Evolutionary conservation across 1,140 invertebrate species (phyloP).

Genomic region (Trichomalopsis sarcophagae): DNA sequence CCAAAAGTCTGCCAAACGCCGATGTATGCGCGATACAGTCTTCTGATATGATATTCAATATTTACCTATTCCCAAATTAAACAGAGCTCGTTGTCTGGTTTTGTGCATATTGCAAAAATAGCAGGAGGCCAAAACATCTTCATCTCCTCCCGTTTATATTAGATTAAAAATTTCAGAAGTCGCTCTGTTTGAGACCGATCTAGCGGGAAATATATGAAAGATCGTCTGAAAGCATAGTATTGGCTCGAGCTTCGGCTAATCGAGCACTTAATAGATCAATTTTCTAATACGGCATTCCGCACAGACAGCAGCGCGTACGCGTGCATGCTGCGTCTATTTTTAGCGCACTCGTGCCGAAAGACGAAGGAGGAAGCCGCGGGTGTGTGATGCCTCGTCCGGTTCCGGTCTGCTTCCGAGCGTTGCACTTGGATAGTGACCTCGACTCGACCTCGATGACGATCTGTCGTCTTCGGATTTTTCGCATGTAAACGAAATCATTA

Average conservation of each 20-base stretch:
- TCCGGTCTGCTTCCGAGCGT: slow-evolving; percentile 52
- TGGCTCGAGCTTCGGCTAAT: slow-evolving; percentile 14
- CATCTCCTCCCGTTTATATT: too few species aligned
- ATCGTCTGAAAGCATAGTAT: background rate
- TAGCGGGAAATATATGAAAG: background rate
- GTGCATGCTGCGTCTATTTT: slow-evolving; percentile 20
- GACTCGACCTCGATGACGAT: slow-evolving; percentile 2
- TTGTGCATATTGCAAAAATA: too few species aligned
- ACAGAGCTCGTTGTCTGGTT: too few species aligned
- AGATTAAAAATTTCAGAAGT: too few species aligned
- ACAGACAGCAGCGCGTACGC: too few species aligned
- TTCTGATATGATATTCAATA: too few species aligned
- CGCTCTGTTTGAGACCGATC: too few species aligned
- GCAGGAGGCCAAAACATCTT: too few species aligned
- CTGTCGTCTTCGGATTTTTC: background rate
- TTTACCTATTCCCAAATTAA: too few species aligned
- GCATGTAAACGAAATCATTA: background rate
- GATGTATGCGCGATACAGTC: too few species aligned
- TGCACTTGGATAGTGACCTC: slow-evolving; percentile 50
- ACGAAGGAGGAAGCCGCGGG: slow-evolving; percentile 16
- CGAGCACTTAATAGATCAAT: slow-evolving; percentile 45
- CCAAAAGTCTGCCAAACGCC: too few species aligned
- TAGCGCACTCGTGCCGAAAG: slow-evolving; percentile 10
- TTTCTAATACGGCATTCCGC: slow-evolving; percentile 36
- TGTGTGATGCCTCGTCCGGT: background rate